Base-by-base conservation (phyloP, 1,140 invertebrate species). In the Neodiprion fabricii region DNA sequence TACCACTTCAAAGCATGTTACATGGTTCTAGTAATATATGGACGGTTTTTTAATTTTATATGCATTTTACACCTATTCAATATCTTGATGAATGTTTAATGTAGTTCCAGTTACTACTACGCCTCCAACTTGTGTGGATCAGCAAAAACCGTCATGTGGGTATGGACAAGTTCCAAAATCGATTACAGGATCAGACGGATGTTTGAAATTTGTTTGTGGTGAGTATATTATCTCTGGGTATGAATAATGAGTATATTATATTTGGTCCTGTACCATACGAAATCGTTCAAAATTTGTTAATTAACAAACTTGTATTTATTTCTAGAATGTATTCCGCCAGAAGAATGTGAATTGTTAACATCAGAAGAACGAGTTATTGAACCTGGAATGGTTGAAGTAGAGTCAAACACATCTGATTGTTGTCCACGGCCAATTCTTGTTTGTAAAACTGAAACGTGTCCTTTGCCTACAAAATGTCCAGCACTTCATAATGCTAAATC, bases 141-240 rank as follows among this genome's bases (percentile, higher is more conserved):
- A 91, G 0, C 88, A 91, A 75, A 90, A 92, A 81, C 91, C 93
- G n/a, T 84, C 89, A 14, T 95, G 94, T 79, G 93, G 92, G 2
- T 91, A 89, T 74, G 93, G 92, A 1, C 94, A 95, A 83, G 87
- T 89, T 1, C 88, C 92, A 73, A 94, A 95, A 81, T 82, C 91
- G 48, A 91, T 91, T 70, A 91, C 85, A 1, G 90, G 87, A 70
- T 49, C 88, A 4, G 89, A 91, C 79, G 91, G 91, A 61, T 94
- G 93, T 83, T 89, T 91, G 40, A 90, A 93, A 79, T 94, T 92
- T 77, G 90, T 94, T 76, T 95, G 94, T 79, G 91, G 93, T 94
- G 84, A 82, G 90, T 84, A 17, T 72, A 75, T 71, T 71, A 61
- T 12, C 53, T 14, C 17, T 21, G 17, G 17, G 17, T 21, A 21